Conservation (phyloP, 2,113 vertebrate species). For the Perccottus glenii region DNA sequence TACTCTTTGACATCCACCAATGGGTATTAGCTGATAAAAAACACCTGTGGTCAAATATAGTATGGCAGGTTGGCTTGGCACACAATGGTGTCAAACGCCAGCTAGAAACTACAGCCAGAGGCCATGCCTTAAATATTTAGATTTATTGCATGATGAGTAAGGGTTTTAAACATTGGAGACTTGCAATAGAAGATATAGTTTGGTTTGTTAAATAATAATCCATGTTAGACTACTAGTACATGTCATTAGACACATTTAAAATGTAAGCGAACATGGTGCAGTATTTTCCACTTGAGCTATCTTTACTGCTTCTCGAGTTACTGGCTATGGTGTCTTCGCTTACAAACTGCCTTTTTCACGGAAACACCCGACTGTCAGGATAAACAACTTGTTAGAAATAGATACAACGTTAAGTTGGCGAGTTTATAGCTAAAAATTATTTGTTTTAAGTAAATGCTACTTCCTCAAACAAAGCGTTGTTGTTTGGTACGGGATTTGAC, state of each 20-base stretch:
- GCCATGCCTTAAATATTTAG: not conserved
- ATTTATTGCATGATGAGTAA: not conserved
- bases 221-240: not conserved
- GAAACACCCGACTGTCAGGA: not conserved
- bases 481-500: not conserved
- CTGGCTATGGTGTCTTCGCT: constrained; percentile 1
- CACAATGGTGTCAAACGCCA: not conserved
- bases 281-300: constrained; percentile 13
- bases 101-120: not conserved
- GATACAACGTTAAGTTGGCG: not conserved
- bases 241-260: constrained; percentile 7
- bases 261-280: constrained; percentile 8
- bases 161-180: not conserved
- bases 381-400: not conserved
- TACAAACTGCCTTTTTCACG: constrained; percentile 7
- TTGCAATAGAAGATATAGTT: not conserved
- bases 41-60: constrained; percentile 49
- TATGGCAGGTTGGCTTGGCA: not conserved
- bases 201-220: not conserved
- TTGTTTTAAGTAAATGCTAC: not conserved
- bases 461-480: not conserved
- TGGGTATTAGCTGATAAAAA: constrained; percentile 12
- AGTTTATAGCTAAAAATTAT: not conserved
- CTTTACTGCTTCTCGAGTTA: constrained; percentile 9
- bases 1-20: constrained; percentile 29